Conservation (phyloP, 2,797 vertebrate species). For the Diceros bicornis region DNA sequence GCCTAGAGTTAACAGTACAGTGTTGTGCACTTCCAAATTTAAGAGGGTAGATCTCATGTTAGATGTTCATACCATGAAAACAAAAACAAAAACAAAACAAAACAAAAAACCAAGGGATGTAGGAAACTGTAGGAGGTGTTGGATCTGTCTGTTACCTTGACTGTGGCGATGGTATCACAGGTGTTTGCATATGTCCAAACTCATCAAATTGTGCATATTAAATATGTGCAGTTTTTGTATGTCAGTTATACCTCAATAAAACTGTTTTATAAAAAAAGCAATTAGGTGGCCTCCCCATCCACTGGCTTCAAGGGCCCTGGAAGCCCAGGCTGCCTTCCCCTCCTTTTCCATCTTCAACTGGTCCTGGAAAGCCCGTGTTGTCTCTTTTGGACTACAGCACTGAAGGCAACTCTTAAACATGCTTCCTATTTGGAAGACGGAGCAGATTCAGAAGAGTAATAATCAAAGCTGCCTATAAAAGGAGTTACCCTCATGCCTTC, state of each 20-base stretch:
- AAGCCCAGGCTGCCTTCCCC: fast-evolving
- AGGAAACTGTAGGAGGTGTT: not conserved
- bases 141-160: not conserved
- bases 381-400: not conserved
- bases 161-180: not conserved
- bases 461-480: not conserved
- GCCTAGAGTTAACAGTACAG: not conserved
- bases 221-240: too few species aligned
- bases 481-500: not conserved
- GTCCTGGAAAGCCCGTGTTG: not conserved
- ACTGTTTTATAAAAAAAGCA: not conserved
- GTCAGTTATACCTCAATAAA: not conserved
- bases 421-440: not conserved
- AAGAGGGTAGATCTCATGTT: not conserved
- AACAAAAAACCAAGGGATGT: not conserved
- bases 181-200: not conserved
- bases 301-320: not conserved
- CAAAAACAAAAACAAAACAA: not conserved
- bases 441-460: not conserved
- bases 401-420: not conserved
- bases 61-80: not conserved
- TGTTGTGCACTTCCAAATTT: not conserved
- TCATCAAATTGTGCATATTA: not conserved
- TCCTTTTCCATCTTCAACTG: not conserved
- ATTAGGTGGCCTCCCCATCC: fast-evolving